phyloP scores from a whole-genome alignment of 2,888 invertebrate species.

The Nezara viridula region DNA sequence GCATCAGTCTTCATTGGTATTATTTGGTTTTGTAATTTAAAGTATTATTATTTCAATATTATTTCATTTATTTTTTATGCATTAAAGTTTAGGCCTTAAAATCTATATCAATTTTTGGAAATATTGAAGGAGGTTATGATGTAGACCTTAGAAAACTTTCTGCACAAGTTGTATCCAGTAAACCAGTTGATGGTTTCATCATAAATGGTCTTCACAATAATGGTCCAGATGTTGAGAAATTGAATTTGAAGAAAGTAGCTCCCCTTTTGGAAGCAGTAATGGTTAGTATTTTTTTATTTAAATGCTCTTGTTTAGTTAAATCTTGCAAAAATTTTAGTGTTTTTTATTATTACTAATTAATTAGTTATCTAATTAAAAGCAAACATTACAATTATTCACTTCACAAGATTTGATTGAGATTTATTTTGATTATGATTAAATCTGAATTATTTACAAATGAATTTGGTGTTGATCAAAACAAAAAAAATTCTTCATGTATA shows the following conservation, averaged over 20 bases:
- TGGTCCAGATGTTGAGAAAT: constrained; percentile 74
- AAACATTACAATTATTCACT: accelerated
- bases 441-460: too few relatives aligned
- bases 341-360: neutral
- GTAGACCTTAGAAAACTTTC: constrained; percentile 76
- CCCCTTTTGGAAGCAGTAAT: constrained; percentile 76
- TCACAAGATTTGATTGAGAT: neutral
- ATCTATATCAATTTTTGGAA: constrained; percentile 74
- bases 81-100: constrained; percentile 69
- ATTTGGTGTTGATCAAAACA: too few relatives aligned
- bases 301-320: neutral
- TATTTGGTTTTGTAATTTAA: neutral
- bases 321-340: neutral
- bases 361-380: neutral
- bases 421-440: neutral
- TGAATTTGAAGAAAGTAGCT: constrained; percentile 72
- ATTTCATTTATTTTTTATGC: constrained; percentile 48
- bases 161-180: constrained; percentile 73
- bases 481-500: too few relatives aligned
- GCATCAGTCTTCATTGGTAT: constrained; percentile 73
- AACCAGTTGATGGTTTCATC: constrained; percentile 80
- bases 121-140: constrained; percentile 82
- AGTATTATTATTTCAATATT: neutral
- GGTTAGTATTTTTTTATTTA: constrained; percentile 69
- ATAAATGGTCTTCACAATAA: constrained; percentile 87